These are phyloP conservation scores for Puntigrus tetrazona DNA, from an alignment of 2,113 vertebrate genomes.

Conservation along the genomic window DNA sequence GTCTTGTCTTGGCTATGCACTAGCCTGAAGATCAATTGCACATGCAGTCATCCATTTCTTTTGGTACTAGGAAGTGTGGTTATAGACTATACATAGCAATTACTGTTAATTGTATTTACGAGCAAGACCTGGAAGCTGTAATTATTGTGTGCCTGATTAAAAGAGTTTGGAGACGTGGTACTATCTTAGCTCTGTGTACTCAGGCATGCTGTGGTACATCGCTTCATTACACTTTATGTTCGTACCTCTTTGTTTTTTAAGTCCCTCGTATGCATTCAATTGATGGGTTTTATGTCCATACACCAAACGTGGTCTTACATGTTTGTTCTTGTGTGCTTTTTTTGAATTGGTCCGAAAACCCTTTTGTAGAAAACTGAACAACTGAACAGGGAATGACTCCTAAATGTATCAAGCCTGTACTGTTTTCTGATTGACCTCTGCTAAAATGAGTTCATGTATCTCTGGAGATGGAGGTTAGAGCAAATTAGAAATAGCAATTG, in stretches of 20 bases:
- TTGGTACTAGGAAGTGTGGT: constrained; percentile 61
- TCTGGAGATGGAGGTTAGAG: not conserved
- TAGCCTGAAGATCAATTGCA: not conserved
- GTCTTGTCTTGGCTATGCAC: constrained; percentile 49
- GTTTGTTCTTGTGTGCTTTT: not conserved
- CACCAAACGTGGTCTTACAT: not conserved
- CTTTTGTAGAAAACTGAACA: not conserved
- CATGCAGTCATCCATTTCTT: not conserved
- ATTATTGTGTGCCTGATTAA: constrained; percentile 59
- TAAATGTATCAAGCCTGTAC: not conserved
- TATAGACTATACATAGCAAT: constrained; percentile 63
- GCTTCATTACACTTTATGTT: constrained; percentile 6
- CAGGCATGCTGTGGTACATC: not conserved
- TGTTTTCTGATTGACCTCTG: not conserved
- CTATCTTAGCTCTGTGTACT: constrained; percentile 22
- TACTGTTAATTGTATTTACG: constrained; percentile 69
- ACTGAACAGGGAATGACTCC: not conserved
- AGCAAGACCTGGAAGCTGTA: constrained; percentile 56
- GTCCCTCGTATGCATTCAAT: not conserved
- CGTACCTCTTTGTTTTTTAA: not conserved
- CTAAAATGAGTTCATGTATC: not conserved
- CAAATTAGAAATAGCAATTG: not conserved
- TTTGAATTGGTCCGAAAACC: not conserved
- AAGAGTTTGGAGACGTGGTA: not conserved
- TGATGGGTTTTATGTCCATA: not conserved